Evolutionary conservation across 2,113 vertebrate genomes (phyloP), one percentile per base, ranked within the genome.

Genomic region (Cyphomyrus discorhynchus): DNA sequence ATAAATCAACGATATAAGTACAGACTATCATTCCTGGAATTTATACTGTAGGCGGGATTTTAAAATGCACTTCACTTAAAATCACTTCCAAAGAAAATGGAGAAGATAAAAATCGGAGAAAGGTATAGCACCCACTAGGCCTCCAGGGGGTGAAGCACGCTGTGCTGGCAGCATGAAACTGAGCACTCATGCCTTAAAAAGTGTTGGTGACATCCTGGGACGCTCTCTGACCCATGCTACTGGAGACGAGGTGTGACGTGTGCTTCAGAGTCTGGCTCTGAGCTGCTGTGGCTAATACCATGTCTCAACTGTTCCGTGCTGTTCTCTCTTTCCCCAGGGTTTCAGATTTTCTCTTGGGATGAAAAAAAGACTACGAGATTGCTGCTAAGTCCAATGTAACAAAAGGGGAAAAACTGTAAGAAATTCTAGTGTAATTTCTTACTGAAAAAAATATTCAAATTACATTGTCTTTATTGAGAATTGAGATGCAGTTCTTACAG

Each of bases 321-420:
- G 91, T 91, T 93, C 92, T 53, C 45, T 62, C 90, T 92, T 89
- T 90, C 86, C 89, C 89, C 80, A 88, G 89, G 91, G 87, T 83
- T 4, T 87, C 88, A 42, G 83, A 90, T 47, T 80, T 62, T 74
- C 86, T 87, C 46, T 66, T 46, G 58, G 87, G 90, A 92, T 88
- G 83, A 91, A 86, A 91, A 91, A 92, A 93, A 56, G 19, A 13
- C n/a, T 19, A 90, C 90, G 90, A 35, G 80, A 89, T 52, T 13
- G 15, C 80, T 88, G 70, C 86, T 88, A 88, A 90, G 82, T 89
- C 56, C 24, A n/a, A 62, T 62, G 56, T 90, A 90, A 90, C 89
- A 24, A 77, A 70, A 70, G 50, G 56, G 88, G 82, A 15, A 87
- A 83, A 89, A 24, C 58, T 11, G 66, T 90, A 90, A 86, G 88